These are phyloP conservation scores for Anticlea derivata DNA, from an alignment of 2,888 invertebrate genomes.

Conservation along the genomic window DNA sequence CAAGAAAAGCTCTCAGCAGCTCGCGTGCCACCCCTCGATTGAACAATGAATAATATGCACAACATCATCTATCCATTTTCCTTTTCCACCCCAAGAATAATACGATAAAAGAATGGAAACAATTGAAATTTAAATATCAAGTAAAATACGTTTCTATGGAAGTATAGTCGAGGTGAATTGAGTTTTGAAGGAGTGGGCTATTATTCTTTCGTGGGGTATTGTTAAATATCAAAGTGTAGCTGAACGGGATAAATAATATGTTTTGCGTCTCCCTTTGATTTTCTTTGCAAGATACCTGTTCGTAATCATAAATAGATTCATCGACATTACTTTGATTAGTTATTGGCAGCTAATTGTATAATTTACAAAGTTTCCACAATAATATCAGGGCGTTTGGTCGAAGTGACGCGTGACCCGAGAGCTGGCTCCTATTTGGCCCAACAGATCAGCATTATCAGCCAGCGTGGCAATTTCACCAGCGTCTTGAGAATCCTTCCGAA, in stretches of 20 bases:
- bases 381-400: no score
- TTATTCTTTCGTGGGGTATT: conserved; percentile 19
- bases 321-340: no score
- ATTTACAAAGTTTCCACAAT: no score
- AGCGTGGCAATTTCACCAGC: no score
- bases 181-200: conserved; percentile 29
- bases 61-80: conserved; percentile 79
- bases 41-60: conserved; percentile 80
- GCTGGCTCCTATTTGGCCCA: no score
- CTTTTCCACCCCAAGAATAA: conserved; percentile 69
- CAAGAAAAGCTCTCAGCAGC: conserved; percentile 59
- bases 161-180: conserved; percentile 48
- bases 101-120: conserved; percentile 69
- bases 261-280: not conserved
- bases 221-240: conserved; percentile 1
- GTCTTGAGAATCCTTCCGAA: no score
- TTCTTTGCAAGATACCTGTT: not conserved
- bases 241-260: conserved; percentile 4
- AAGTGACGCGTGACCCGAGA: no score
- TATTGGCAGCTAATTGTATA: no score
- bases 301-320: no score
- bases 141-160: conserved; percentile 55
- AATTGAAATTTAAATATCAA: conserved; percentile 77
- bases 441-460: no score
- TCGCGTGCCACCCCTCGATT: conserved; percentile 43